phyloP scores from a whole-genome alignment of 2,888 invertebrate genomes.

The Torymus texanus region DNA sequence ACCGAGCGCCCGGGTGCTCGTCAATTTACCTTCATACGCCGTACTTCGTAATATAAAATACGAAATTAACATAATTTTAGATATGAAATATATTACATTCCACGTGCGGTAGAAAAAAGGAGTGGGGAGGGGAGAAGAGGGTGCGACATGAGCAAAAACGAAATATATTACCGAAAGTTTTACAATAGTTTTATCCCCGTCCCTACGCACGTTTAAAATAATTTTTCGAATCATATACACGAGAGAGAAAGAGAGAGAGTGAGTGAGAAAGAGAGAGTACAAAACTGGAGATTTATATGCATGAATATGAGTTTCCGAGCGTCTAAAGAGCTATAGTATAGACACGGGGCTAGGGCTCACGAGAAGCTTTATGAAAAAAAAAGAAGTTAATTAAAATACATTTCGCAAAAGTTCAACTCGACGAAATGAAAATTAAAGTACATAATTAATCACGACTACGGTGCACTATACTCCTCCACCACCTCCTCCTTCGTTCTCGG shows the following conservation, averaged over 20 bases:
- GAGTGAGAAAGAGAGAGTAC: neutral
- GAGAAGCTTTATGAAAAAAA: slow-evolving; percentile 20
- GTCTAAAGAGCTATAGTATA: neutral
- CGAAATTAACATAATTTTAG: too few relatives aligned
- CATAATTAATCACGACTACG: slow-evolving; percentile 32
- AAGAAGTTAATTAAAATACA: slow-evolving; percentile 49
- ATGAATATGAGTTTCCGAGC: slow-evolving; percentile 24
- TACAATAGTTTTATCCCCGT: neutral
- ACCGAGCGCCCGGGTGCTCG: too few relatives aligned
- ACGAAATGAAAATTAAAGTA: slow-evolving; percentile 44
- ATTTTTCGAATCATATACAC: slow-evolving; percentile 22
- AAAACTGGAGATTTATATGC: slow-evolving; percentile 30
- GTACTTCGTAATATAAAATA: too few relatives aligned
- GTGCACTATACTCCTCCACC: neutral
- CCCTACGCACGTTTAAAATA: neutral
- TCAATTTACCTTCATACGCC: too few relatives aligned
- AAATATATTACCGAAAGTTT: neutral
- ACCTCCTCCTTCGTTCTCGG: neutral
- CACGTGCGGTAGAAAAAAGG: too few relatives aligned
- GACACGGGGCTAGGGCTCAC: slow-evolving; percentile 1
- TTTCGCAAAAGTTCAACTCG: slow-evolving; percentile 31
- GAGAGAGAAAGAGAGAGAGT: too few relatives aligned
- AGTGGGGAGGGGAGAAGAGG: too few relatives aligned
- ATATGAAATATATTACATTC: too few relatives aligned
- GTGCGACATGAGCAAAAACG: neutral